A percentile compares a stretch with the other conserved stretches of the same genome.
Conservation (phyloP, 2,888 invertebrate genomes). For the Julus scanicus region DNA sequence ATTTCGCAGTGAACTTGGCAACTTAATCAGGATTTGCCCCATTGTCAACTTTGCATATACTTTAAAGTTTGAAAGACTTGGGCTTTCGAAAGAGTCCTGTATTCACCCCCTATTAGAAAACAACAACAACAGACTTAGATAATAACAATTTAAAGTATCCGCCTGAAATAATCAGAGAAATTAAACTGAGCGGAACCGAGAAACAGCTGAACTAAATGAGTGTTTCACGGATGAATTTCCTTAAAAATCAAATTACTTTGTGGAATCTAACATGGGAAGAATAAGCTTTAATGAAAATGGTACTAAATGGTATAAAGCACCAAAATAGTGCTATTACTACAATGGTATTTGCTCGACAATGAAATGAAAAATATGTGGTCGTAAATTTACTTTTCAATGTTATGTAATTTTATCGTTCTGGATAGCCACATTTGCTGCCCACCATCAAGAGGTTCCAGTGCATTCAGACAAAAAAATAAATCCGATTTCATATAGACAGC, state of each 20-base stretch:
- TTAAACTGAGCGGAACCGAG: not conserved
- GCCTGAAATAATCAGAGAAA: not conserved
- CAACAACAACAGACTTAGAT: not conserved
- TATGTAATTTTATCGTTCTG: not conserved
- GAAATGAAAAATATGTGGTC: no score
- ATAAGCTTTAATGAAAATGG: not conserved
- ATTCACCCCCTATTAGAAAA: not conserved
- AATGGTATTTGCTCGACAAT: no score
- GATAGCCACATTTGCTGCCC: not conserved
- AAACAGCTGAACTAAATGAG: not conserved
- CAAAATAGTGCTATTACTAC: no score
- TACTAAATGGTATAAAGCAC: no score
- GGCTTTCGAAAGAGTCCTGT: no score
- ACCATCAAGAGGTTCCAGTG: not conserved
- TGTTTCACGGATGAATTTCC: not conserved
- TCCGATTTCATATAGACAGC: constrained; percentile 7
- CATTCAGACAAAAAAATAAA: not conserved
- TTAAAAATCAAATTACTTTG: not conserved
- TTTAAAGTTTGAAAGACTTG: no score
- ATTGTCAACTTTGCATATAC: no score
- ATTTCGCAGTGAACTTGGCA: no score
- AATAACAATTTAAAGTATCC: not conserved
- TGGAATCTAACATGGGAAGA: not conserved
- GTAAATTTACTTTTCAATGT: not conserved
- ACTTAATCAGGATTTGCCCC: no score